A percentile compares a stretch with the other conserved stretches of the same genome.
Evolutionary conservation across 2,113 vertebrate genomes (phyloP).

Genomic region (Chaetodon trifascialis): DNA sequence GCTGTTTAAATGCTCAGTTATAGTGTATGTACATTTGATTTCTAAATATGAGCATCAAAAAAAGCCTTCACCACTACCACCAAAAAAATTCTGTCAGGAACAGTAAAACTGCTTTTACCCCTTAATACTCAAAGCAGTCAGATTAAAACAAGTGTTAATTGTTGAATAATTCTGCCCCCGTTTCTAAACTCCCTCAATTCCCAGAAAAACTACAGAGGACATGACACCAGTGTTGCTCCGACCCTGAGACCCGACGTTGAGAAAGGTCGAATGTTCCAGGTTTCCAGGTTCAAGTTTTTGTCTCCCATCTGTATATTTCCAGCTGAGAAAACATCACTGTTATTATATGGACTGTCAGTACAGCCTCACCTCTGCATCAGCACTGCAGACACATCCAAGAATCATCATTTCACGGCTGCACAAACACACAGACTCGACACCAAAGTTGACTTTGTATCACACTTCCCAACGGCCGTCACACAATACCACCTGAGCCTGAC

Average conservation of each 20-base stretch:
- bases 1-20: background rate
- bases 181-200: no score
- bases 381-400: slow-evolving; percentile 12
- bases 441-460: slow-evolving; percentile 14
- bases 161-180: background rate
- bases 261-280: slow-evolving; percentile 12
- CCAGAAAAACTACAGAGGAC: background rate
- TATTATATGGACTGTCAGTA: background rate
- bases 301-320: background rate
- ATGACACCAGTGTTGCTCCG: background rate
- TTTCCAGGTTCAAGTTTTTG: background rate
- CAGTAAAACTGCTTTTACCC: background rate
- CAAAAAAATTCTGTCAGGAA: background rate
- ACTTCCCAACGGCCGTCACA: background rate
- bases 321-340: slow-evolving; percentile 46
- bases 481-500: background rate
- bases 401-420: slow-evolving; percentile 6
- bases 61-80: background rate
- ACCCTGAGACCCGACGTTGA: background rate
- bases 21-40: background rate
- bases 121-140: background rate
- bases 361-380: slow-evolving; percentile 22
- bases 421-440: slow-evolving; percentile 4
- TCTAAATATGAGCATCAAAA: background rate
- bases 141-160: background rate